Percentiles rank a stretch among this genome's conserved stretches.
Evolutionary conservation across 1,140 invertebrate species (phyloP).

Genomic region (Pseudobourletiella spinata): DNA sequence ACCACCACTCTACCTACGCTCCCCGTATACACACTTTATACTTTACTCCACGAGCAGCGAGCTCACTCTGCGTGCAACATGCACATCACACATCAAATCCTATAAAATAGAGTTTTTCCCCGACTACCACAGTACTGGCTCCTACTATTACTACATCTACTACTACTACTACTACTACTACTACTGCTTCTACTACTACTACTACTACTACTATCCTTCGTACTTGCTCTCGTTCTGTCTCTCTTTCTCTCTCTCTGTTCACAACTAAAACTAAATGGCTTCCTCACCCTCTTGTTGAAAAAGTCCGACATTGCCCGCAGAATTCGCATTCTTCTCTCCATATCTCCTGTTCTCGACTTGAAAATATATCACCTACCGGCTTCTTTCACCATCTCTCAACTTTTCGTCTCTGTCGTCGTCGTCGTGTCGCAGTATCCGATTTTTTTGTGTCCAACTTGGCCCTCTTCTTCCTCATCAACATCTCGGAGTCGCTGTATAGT

Average conservation of each 20-base stretch:
- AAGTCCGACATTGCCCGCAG: not conserved
- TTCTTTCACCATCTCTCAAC: not conserved
- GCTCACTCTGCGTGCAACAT: not conserved
- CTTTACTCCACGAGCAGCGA: not conserved
- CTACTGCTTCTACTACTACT: not conserved
- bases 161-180: not conserved
- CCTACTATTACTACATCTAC: not conserved
- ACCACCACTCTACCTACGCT: too few relatives aligned
- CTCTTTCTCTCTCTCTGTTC: not conserved
- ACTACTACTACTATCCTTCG: not conserved
- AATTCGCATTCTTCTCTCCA: conserved; percentile 4
- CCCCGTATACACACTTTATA: not conserved
- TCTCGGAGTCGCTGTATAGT: too few relatives aligned
- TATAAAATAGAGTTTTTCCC: not conserved
- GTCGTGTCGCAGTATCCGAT: not conserved
- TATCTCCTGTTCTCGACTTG: not conserved
- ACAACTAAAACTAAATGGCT: conserved; percentile 5
- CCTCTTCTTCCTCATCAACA: too few relatives aligned
- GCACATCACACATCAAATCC: not conserved
- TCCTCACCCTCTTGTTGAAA: conserved; percentile 6
- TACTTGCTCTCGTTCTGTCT: not conserved
- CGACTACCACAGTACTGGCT: not conserved
- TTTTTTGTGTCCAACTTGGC: not conserved
- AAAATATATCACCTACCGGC: conserved; percentile 5
- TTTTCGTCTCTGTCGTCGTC: not conserved